Percentiles rank a stretch among this genome's conserved stretches.
Evolutionary conservation across 2,113 vertebrate genomes (phyloP).

Genomic region (Eidolon helvum): DNA sequence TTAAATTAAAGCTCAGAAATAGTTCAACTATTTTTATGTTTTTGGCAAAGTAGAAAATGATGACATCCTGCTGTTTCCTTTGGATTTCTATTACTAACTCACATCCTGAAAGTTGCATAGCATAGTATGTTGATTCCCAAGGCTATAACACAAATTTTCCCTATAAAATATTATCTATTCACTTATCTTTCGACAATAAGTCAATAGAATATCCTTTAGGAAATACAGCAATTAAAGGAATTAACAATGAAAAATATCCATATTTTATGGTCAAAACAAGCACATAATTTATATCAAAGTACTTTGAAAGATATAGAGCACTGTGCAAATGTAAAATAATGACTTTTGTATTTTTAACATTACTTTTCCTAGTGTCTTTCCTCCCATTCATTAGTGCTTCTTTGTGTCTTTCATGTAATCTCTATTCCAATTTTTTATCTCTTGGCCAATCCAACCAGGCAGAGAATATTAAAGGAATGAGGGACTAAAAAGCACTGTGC

Average conservation of each 20-base stretch:
- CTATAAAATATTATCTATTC: not conserved
- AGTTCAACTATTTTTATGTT: not conserved
- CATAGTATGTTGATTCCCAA: not conserved
- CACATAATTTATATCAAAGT: not conserved
- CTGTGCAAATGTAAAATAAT: conserved; percentile 1
- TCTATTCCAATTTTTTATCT: not conserved
- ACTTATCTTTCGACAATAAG: not conserved
- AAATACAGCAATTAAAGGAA: not conserved
- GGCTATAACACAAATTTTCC: not conserved
- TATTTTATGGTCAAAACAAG: conserved; percentile 3
- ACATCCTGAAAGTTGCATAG: not conserved
- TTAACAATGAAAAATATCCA: not conserved
- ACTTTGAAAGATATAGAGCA: not conserved
- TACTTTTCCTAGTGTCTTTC: not conserved
- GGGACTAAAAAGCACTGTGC: not conserved
- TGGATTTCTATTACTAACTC: not conserved
- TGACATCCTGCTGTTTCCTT: not conserved
- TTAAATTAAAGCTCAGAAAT: not conserved
- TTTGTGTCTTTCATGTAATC: not conserved
- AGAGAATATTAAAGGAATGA: not conserved
- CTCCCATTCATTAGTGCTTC: not conserved
- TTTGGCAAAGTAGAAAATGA: not conserved
- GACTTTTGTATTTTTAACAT: not conserved
- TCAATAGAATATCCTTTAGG: not conserved
- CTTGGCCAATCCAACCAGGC: not conserved